Base-by-base conservation (phyloP, 2,888 invertebrate genomes). In the Epirrita christyi region DNA sequence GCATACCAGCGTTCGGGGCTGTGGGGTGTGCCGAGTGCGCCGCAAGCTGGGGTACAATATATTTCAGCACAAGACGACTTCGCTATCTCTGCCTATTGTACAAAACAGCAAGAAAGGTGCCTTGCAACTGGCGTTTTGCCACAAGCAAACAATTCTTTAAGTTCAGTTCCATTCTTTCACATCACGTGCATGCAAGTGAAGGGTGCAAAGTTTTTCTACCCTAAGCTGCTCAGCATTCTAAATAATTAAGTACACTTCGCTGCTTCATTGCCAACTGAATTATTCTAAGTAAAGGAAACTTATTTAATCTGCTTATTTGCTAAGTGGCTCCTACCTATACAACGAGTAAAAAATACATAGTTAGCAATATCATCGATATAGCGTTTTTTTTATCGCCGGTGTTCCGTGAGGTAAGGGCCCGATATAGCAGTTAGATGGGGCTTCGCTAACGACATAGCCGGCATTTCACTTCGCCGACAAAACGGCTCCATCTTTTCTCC, bases 81-180 rank as follows among this genome's bases (percentile, higher is more conserved):
- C 73, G 81, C 79, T 86, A 85, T 87, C 86, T 86, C 75, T 72
- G 73, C 75, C 81, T 80, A 78, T 83, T 84, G 83, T 85, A 80
- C 74, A 67, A 73, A 78, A 76, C 72, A 76, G 71, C 61, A 65
- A 75, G 77, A 73, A 80, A 75, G 71, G 78, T 73, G 73, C 73
- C 69, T 70, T 73, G 74, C 70, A 66, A 79, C 78, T 83, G 81
- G 80, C 80, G 72, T 70, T 64, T 71, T 81, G 79, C 80, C 81
- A 80, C 71, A 70, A 56, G 43, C 62, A 55, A 63, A 64, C 66
- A 66, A 66, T 61, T 57, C 48, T 56, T 52, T 57, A 38, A 49
- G 62, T 60, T 54, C 61, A 44, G 46, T 34, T 48, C 49, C 44
- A 40, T 62, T 49, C 45, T 47, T 59, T 55, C 43, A 42, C 51